A percentile compares a stretch with the other conserved stretches of the same genome.
Conservation (phyloP, 2,797 vertebrate genomes). For the Xenopus petersii region DNA sequence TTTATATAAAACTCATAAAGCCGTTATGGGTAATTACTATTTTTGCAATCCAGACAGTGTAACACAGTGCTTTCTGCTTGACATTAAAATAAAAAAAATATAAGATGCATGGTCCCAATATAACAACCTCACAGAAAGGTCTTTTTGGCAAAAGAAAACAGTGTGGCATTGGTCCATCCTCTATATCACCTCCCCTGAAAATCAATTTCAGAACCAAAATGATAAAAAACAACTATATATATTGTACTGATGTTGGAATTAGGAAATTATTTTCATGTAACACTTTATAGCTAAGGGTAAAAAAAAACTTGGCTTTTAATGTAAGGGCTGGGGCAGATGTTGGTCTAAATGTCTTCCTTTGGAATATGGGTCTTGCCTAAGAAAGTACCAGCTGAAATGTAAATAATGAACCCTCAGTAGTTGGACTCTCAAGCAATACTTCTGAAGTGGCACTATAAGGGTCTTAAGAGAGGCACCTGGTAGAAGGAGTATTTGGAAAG, state of each 20-base stretch:
- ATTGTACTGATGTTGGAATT: constrained; percentile 54
- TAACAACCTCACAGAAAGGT: constrained; percentile 46
- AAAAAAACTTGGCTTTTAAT: constrained; percentile 66
- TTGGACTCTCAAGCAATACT: constrained; percentile 23
- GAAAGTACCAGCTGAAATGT: background rate
- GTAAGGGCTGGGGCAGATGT: constrained; percentile 45
- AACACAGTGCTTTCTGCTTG: constrained; percentile 63
- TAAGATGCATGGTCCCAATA: constrained; percentile 67
- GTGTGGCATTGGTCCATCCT: constrained; percentile 68
- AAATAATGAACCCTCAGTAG: constrained; percentile 34
- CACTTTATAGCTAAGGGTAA: constrained; percentile 62
- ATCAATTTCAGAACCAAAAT: constrained; percentile 21
- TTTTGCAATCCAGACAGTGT: constrained; percentile 55
- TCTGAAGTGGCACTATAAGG: constrained; percentile 34
- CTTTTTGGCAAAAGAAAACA: constrained; percentile 63
- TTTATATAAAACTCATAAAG: constrained; percentile 50
- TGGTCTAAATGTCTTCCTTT: constrained; percentile 47
- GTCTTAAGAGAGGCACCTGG: constrained; percentile 33
- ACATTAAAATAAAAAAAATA: constrained; percentile 51
- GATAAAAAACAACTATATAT: constrained; percentile 1
- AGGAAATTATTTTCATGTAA: constrained; percentile 62
- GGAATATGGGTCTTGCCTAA: constrained; percentile 51
- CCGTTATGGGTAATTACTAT: constrained; percentile 60
- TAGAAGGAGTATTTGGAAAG: constrained; percentile 22
- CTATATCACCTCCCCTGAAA: constrained; percentile 15